Evolutionary conservation across 2,888 invertebrate genomes (phyloP).

Genomic region (Tenodera sinensis): DNA sequence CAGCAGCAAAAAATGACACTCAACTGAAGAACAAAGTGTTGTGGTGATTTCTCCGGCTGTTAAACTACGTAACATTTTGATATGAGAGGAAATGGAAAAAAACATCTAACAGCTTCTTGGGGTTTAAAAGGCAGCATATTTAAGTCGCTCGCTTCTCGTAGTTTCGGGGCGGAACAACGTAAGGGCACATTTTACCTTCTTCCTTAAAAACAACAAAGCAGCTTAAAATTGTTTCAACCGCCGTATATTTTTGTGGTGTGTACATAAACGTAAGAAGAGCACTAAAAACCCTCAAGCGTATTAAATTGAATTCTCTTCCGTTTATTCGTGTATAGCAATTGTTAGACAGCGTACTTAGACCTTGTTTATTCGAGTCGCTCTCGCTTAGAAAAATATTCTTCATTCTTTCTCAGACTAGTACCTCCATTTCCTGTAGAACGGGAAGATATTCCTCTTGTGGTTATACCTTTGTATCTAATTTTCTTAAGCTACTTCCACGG

Average conservation of each 20-base stretch:
- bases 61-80: not conserved
- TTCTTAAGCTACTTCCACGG: not conserved
- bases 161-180: not conserved
- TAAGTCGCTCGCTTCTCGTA: not conserved
- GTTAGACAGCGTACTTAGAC: not conserved
- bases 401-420: not conserved
- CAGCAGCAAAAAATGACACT: no score
- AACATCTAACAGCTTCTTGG: not conserved
- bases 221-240: not conserved
- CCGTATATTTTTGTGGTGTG: not conserved
- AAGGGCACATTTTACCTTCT: not conserved
- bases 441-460: not conserved
- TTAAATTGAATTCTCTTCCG: not conserved
- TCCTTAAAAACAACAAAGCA: not conserved
- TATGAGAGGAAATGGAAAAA: not conserved
- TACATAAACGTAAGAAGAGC: not conserved
- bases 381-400: not conserved
- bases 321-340: not conserved
- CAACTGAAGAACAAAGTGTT: no score
- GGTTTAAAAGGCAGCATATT: not conserved
- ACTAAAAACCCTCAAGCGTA: not conserved
- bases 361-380: not conserved
- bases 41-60: not conserved
- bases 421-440: not conserved
- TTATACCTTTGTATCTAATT: no score